Conservation (phyloP, 2,888 invertebrate species). For the Odontothrips loti region DNA sequence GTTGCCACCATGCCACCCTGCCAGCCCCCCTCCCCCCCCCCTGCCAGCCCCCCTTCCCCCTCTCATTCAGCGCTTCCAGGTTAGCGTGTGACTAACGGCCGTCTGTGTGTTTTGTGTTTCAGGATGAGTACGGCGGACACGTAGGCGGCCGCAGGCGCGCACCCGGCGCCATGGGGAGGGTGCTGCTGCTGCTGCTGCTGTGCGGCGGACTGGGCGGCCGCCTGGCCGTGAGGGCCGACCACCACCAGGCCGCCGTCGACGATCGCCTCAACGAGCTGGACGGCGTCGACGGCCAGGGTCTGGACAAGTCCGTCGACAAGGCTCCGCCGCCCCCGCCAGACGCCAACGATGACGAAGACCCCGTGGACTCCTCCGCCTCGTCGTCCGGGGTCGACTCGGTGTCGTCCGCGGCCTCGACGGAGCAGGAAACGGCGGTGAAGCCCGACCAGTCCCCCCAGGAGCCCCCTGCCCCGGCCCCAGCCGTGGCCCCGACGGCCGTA, state of each 20-base stretch:
- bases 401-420: neutral
- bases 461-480: too few relatives aligned
- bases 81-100: too few relatives aligned
- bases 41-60: too few relatives aligned
- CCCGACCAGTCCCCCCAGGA: too few relatives aligned
- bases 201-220: neutral
- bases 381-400: too few relatives aligned
- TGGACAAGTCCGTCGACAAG: neutral
- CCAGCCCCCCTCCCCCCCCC: neutral
- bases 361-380: too few relatives aligned
- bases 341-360: too few relatives aligned
- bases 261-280: slow-evolving; percentile 7
- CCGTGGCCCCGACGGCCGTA: too few relatives aligned
- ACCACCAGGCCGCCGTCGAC: neutral
- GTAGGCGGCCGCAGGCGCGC: neutral
- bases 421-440: neutral
- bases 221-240: neutral
- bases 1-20: neutral
- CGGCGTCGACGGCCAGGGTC: neutral
- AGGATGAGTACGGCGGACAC: neutral
- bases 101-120: neutral
- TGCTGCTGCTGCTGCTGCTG: neutral
- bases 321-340: neutral
- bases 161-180: neutral
- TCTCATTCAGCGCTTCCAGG: too few relatives aligned